Percentiles rank a stretch among this genome's conserved stretches.
Evolutionary conservation across 1,140 invertebrate genomes (phyloP).

Genomic region (Lordiphosa collinella): DNA sequence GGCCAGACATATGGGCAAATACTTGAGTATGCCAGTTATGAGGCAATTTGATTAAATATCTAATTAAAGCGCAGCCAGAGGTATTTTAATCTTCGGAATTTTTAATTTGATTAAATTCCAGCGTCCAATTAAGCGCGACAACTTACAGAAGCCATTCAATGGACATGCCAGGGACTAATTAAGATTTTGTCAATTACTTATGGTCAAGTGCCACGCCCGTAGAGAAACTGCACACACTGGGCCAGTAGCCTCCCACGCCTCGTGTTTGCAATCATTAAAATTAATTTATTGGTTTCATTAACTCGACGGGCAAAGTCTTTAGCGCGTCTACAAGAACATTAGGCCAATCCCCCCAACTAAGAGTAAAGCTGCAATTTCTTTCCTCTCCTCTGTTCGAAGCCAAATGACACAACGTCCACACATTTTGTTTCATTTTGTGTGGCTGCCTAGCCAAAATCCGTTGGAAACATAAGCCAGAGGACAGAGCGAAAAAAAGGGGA

Average conservation of each 20-base stretch:
- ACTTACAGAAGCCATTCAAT: conserved; percentile 67
- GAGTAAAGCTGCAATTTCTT: conserved; percentile 33
- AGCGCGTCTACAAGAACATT: conserved; percentile 56
- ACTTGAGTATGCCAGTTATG: conserved; percentile 12
- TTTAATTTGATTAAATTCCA: conserved; percentile 74
- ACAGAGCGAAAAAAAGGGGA: conserved; percentile 3
- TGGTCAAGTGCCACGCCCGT: conserved; percentile 63
- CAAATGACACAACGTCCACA: conserved; percentile 70
- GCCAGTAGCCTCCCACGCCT: neutral
- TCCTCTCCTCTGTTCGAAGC: conserved; percentile 34
- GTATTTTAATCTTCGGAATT: conserved; percentile 2
- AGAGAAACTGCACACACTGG: conserved; percentile 53
- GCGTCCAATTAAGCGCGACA: conserved; percentile 72
- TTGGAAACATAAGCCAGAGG: conserved; percentile 73
- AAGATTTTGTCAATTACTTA: conserved; percentile 78
- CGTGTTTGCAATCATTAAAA: conserved; percentile 74
- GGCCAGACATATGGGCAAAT: neutral
- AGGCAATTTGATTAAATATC: conserved; percentile 53
- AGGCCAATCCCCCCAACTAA: conserved; percentile 35
- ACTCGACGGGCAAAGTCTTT: conserved; percentile 65
- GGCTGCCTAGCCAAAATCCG: conserved; percentile 63
- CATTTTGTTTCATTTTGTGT: conserved; percentile 58
- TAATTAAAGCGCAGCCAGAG: conserved; percentile 27
- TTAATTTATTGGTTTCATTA: conserved; percentile 79
- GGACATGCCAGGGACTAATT: conserved; percentile 76